A percentile compares a stretch with the other conserved stretches of the same genome.
Evolutionary conservation across 1,140 invertebrate species (phyloP).

Genomic region (Archivesica marissinica): DNA sequence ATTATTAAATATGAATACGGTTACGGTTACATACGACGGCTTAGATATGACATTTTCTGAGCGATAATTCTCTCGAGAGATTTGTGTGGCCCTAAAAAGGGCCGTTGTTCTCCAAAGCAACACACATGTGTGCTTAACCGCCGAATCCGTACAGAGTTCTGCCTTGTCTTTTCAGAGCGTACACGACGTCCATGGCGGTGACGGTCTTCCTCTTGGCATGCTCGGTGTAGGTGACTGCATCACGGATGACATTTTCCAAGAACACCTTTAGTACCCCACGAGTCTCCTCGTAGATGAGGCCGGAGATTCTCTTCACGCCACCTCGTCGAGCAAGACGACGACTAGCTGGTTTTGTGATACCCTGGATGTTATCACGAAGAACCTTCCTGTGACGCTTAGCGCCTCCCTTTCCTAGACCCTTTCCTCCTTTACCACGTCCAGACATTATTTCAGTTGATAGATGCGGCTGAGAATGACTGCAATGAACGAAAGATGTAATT

Average conservation of each 20-base stretch:
- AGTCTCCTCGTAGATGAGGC: conserved; percentile 88
- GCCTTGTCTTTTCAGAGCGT: conserved; percentile 93
- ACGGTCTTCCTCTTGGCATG: conserved; percentile 93
- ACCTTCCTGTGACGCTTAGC: conserved; percentile 82
- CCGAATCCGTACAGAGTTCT: conserved; percentile 88
- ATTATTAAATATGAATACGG: too few species aligned
- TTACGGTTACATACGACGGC: too few species aligned
- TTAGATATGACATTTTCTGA: too few species aligned
- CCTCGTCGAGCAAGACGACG: conserved; percentile 89
- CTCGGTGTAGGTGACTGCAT: conserved; percentile 93
- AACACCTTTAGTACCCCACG: conserved; percentile 88
- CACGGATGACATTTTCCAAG: conserved; percentile 91
- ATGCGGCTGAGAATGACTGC: neutral
- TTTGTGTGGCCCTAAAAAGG: conserved; percentile 69
- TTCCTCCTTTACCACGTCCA: conserved; percentile 81
- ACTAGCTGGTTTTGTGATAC: too few species aligned
- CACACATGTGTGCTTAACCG: conserved; percentile 81
- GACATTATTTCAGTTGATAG: conserved; percentile 68
- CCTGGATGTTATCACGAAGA: conserved; percentile 90
- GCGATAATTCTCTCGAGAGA: too few species aligned
- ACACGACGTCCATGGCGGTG: conserved; percentile 95
- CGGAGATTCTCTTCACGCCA: conserved; percentile 91
- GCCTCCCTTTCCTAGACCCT: conserved; percentile 80
- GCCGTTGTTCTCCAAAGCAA: conserved; percentile 44
- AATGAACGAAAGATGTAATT: too few species aligned